A percentile compares a stretch with the other conserved stretches of the same genome.
Conservation (phyloP, 2,888 invertebrate species). For the Stegana nigrithorax region DNA sequence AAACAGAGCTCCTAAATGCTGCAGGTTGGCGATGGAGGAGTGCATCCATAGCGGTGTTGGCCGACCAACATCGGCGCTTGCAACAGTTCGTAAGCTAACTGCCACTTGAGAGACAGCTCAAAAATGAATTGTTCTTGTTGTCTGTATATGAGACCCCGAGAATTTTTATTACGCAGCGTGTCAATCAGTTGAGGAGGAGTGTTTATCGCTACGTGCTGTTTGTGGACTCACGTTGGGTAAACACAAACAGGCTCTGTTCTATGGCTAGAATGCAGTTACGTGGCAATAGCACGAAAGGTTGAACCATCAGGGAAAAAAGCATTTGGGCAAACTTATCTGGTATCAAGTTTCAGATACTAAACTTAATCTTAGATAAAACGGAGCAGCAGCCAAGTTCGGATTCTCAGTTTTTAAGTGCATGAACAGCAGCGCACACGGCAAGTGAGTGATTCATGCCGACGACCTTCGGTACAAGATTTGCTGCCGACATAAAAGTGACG, state of each 20-base stretch:
- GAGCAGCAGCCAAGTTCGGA: slow-evolving; percentile 27
- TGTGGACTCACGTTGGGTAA: slow-evolving; percentile 61
- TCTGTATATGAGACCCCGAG: too few species aligned
- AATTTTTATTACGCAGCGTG: too few species aligned
- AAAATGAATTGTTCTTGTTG: too few species aligned
- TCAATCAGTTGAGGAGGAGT: too few species aligned
- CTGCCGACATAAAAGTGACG: background rate
- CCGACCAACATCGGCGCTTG: too few species aligned
- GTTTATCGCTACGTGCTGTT: slow-evolving; percentile 43
- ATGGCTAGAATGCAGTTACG: background rate
- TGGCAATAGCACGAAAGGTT: background rate
- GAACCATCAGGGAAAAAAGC: too few species aligned
- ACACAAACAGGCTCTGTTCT: slow-evolving; percentile 32
- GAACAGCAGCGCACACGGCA: slow-evolving; percentile 26
- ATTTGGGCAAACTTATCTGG: background rate
- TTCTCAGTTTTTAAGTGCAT: slow-evolving; percentile 37
- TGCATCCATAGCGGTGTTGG: too few species aligned
- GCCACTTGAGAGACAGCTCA: too few species aligned
- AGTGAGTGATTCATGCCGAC: background rate
- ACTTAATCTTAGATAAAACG: slow-evolving; percentile 40
- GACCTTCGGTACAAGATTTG: background rate
- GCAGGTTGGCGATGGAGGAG: too few species aligned
- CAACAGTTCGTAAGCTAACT: too few species aligned
- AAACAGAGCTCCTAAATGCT: too few species aligned
- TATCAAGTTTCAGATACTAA: slow-evolving; percentile 28